Conservation (phyloP, 2,113 vertebrate species). For the Amphiprion ocellaris region DNA sequence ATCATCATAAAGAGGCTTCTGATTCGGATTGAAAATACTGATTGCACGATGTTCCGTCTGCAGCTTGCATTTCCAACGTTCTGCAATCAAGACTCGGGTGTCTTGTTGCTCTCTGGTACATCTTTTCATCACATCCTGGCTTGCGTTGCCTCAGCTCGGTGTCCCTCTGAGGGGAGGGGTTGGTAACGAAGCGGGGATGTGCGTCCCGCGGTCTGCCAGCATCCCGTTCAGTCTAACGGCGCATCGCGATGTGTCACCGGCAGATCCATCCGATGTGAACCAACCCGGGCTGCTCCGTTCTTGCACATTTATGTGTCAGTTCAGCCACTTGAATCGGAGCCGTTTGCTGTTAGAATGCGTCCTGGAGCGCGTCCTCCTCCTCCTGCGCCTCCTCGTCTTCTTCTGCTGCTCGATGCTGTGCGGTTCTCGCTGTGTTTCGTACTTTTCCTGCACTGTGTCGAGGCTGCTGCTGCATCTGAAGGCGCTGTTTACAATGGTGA, state of each 20-base stretch:
- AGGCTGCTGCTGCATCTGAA: slow-evolving; percentile 41
- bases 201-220: not conserved
- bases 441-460: slow-evolving; percentile 37
- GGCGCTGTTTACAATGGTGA: slow-evolving; percentile 69
- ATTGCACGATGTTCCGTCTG: not conserved
- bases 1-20: not conserved
- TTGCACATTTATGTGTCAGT: slow-evolving; percentile 52
- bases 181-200: slow-evolving; percentile 47
- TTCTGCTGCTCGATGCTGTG: slow-evolving; percentile 19
- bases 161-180: not conserved
- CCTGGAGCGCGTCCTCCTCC: slow-evolving; percentile 45
- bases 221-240: slow-evolving; percentile 42
- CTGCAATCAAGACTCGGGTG: not conserved
- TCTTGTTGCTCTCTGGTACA: not conserved
- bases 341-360: slow-evolving; percentile 70
- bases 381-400: slow-evolving; percentile 13
- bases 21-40: not conserved
- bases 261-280: slow-evolving; percentile 22
- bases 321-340: slow-evolving; percentile 12
- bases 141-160: not conserved
- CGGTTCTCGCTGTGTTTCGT: slow-evolving; percentile 43
- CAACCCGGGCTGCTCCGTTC: not conserved
- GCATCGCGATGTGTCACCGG: slow-evolving; percentile 26
- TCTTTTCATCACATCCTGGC: slow-evolving; percentile 35
- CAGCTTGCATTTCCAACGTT: not conserved